Evolutionary conservation across 2,797 vertebrate genomes (phyloP), one percentile per base, ranked within the genome.

Genomic region (Gallinago solitaria): DNA sequence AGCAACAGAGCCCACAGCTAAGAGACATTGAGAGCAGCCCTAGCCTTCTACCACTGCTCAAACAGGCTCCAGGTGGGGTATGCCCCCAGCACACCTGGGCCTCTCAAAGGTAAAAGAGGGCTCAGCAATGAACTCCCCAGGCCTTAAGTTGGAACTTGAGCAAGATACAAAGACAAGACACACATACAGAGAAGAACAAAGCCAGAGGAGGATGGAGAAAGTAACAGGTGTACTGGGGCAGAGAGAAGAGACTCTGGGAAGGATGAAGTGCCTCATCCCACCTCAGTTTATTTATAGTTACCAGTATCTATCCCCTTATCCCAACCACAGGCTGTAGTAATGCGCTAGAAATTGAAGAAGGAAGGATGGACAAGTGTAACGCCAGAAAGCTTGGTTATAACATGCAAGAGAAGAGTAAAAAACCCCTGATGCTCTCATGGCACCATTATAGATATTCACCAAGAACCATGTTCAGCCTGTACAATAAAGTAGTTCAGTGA

Each of bases 11-110:
- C 4, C 28, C 35, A 28, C 1, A 4, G 37, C 12, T 37, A 45
- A 17, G 28, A 0, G 1, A 13, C 18, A 30, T 12, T 16, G 19
- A 77, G 15, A 19, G 12, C 25, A 60, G 30, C 8, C n/a, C 35
- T 83, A 0, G 0, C 24, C 35, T 68, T 32, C 2, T 2, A 56
- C 16, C 0, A 0, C 53, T 47, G 32, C 47, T 65, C 24, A 28
- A 28, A 54, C 4, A 20, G 3, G 16, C 3, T 63, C 18, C 45
- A 64, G 25, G 11, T 73, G 21, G 32, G 6, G 6, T 32, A 25
- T 23, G 28, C 2, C 39, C 50, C 11, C 25, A 78, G 13, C 61
- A 61, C 4, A 10, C 5, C 28, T 28, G 2, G 11, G 14, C 12
- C 4, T 45, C 47, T 30, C 3, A 0, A 3, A 53, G 47, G 7